Evolutionary conservation across 2,888 invertebrate genomes (phyloP), one percentile per base, ranked within the genome.

Genomic region (Meganola albula): DNA sequence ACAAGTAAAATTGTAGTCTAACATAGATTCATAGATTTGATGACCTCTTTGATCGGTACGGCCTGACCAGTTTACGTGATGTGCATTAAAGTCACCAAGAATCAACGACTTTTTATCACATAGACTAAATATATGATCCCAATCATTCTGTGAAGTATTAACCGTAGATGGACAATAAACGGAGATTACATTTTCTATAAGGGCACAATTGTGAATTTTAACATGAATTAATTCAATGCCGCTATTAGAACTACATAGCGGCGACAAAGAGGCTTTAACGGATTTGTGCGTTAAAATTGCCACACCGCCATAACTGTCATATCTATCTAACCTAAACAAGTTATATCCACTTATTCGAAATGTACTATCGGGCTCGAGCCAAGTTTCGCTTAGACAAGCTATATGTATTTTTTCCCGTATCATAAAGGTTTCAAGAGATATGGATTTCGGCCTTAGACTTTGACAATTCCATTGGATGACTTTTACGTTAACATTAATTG

Each of bases 241-340:
- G 8, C 16, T 23, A 3, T 27, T 24, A 3, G 10, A 7, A 20
- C 12, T 27, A 18, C 13, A 10, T 2, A 24, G 18, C 8, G 10
- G 8, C 12, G 24, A 25, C 10, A 12, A 1, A 25, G 20, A 8
- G 8, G 31, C 5, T n/a, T 20, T 31, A 7, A 31, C 25, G 6
- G 20, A 31, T 8, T 20, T 24, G 13, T 31, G 31, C 24, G 31
- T 31, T 10, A 31, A 5, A 5, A 31, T 31, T 12, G 25, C 31
- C 5, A 31, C 31, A 1, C 31, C 31, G 20, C 31, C 25, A 6
- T 31, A 31, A 25, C 18, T 16, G 25, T 31, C 25, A 2, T 12
- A 14, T 13, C 25, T 21, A 12, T 28, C 28, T 2, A 14, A 10
- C 6, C 29, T 10, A 14, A 11, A 29, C n/a, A n/a, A 14, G 9